Conservation (phyloP, 2,113 vertebrate genomes). For the Sorex fumeus region DNA sequence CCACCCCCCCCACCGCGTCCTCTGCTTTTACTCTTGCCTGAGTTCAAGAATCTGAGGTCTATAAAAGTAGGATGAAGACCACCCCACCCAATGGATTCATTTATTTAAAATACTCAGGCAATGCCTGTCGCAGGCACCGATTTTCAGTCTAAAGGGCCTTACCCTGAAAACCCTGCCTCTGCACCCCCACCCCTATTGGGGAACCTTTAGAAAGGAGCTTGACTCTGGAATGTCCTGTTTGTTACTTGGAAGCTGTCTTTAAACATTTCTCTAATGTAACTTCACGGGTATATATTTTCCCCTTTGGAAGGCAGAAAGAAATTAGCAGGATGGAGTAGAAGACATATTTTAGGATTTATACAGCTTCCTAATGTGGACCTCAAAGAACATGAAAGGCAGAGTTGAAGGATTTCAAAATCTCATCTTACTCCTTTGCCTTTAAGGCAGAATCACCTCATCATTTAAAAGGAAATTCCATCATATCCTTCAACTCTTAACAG, state of each 20-base stretch:
- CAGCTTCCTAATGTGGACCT: background rate
- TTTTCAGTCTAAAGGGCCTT: background rate
- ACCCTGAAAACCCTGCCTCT: background rate
- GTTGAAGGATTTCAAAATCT: slow-evolving; percentile 65
- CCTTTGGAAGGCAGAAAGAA: slow-evolving; percentile 40
- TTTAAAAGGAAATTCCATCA: slow-evolving; percentile 65
- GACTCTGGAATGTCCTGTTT: background rate
- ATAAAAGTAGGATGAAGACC: too few species aligned
- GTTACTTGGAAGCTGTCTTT: background rate
- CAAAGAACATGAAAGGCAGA: background rate
- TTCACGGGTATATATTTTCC: background rate
- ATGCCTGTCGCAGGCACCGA: background rate
- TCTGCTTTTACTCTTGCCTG: too few species aligned
- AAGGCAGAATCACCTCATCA: slow-evolving; percentile 40
- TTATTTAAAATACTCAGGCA: background rate
- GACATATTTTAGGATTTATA: slow-evolving; percentile 28
- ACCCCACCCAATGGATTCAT: background rate
- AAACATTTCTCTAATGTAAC: slow-evolving; percentile 30
- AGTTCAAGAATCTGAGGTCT: too few species aligned
- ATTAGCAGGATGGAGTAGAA: slow-evolving; percentile 28
- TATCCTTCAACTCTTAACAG: slow-evolving; percentile 65
- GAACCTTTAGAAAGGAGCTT: background rate
- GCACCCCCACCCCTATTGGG: too few species aligned
- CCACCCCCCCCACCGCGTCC: too few species aligned
- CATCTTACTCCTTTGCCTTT: slow-evolving; percentile 55